Evolutionary conservation across 2,797 vertebrate species (phyloP).

Genomic region (Botia almorhae): DNA sequence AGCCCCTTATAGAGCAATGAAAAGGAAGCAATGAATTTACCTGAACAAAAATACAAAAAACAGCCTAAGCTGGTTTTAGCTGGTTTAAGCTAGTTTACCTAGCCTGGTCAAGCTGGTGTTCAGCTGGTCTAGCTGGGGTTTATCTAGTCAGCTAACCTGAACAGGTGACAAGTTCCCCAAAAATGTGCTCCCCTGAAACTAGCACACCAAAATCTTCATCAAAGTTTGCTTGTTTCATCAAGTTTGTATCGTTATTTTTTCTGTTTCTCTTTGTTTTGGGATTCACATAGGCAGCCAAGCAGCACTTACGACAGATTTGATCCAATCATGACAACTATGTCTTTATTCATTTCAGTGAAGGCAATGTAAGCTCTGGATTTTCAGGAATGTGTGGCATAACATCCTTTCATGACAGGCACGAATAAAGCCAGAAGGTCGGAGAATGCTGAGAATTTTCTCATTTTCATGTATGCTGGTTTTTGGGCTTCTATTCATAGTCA

Average conservation of each 20-base stretch:
- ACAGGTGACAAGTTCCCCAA: no score
- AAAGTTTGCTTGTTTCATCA: not conserved
- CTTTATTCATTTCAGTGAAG: conserved; percentile 4
- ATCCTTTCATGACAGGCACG: not conserved
- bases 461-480: not conserved
- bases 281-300: not conserved
- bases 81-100: no score
- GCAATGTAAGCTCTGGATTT: not conserved
- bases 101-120: no score
- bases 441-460: conserved; percentile 20
- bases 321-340: conserved; percentile 8
- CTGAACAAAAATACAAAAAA: no score
- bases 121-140: no score
- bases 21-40: not conserved
- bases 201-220: not conserved
- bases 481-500: conserved; percentile 20
- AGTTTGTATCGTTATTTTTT: not conserved
- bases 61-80: no score
- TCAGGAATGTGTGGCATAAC: conserved; percentile 5
- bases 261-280: not conserved
- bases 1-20: not conserved
- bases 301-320: not conserved
- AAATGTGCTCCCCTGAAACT: no score
- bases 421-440: not conserved
- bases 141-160: no score